These are phyloP conservation scores for Macropodus opercularis DNA, from an alignment of 2,797 vertebrate genomes.

Conservation along the genomic window DNA sequence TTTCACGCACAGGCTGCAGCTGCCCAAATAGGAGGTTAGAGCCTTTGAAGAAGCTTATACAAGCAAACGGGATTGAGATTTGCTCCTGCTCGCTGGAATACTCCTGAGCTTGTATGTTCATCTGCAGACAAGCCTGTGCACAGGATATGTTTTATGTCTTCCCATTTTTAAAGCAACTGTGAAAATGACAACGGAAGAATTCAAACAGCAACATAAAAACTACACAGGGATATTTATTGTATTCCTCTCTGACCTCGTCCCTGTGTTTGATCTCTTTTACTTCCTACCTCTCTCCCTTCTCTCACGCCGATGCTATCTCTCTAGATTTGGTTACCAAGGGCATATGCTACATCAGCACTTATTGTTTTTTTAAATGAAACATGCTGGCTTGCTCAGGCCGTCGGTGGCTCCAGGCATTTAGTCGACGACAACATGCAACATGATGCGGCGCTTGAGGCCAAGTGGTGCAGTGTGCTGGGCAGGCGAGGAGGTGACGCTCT, in stretches of 20 bases:
- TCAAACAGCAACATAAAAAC: neutral
- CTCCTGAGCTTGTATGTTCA: constrained; percentile 43
- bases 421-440: constrained; percentile 42
- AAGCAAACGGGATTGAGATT: constrained; percentile 52
- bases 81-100: constrained; percentile 44
- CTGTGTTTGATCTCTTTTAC: neutral
- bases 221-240: neutral
- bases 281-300: neutral
- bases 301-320: constrained; percentile 55
- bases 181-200: neutral
- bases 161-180: constrained; percentile 2
- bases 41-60: constrained; percentile 68
- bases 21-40: constrained; percentile 56
- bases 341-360: constrained; percentile 56
- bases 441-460: constrained; percentile 28
- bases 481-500: constrained; percentile 15
- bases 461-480: constrained; percentile 15
- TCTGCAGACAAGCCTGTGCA: constrained; percentile 23
- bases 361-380: constrained; percentile 26
- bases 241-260: constrained; percentile 22
- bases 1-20: constrained; percentile 61
- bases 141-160: constrained; percentile 14
- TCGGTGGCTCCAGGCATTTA: constrained; percentile 35
- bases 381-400: constrained; percentile 18
- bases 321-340: constrained; percentile 67